Conservation (phyloP, 2,888 invertebrate genomes). For the Chironomus riparius region DNA sequence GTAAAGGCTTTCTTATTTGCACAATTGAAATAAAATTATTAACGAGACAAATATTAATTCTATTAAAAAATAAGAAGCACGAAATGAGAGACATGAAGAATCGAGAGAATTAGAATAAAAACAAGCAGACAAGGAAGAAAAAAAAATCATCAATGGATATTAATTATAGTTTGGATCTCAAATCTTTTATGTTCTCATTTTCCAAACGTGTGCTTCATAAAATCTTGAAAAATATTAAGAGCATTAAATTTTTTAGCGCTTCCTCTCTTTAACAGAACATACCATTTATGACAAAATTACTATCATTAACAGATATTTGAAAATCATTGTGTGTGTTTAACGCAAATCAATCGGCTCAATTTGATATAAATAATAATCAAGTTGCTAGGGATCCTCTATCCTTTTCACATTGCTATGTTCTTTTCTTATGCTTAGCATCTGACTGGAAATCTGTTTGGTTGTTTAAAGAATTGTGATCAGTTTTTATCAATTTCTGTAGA, state of each 20-base stretch:
- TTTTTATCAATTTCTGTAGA: too few relatives aligned
- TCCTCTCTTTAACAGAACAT: background rate
- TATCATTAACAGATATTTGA: background rate
- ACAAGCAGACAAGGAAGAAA: background rate
- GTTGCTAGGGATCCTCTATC: too few relatives aligned
- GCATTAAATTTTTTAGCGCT: slow-evolving; percentile 6
- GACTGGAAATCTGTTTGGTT: too few relatives aligned
- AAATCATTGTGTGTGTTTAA: too few relatives aligned
- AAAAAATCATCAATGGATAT: background rate
- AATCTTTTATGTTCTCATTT: background rate
- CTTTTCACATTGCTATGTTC: too few relatives aligned
- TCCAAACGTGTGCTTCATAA: background rate
- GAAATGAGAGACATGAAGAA: background rate
- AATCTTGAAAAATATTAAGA: background rate
- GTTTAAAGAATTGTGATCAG: too few relatives aligned
- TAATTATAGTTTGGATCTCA: slow-evolving; percentile 11
- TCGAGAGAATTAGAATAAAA: background rate
- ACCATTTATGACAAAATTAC: background rate
- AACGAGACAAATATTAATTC: background rate
- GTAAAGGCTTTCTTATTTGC: background rate
- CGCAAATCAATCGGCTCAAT: too few relatives aligned
- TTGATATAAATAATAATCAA: too few relatives aligned
- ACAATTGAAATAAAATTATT: background rate
- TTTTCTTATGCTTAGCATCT: too few relatives aligned
- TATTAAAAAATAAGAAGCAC: background rate